A percentile compares a stretch with the other conserved stretches of the same genome.
phyloP scores from a whole-genome alignment of 2,888 invertebrate species.

The Alsophila aescularia region DNA sequence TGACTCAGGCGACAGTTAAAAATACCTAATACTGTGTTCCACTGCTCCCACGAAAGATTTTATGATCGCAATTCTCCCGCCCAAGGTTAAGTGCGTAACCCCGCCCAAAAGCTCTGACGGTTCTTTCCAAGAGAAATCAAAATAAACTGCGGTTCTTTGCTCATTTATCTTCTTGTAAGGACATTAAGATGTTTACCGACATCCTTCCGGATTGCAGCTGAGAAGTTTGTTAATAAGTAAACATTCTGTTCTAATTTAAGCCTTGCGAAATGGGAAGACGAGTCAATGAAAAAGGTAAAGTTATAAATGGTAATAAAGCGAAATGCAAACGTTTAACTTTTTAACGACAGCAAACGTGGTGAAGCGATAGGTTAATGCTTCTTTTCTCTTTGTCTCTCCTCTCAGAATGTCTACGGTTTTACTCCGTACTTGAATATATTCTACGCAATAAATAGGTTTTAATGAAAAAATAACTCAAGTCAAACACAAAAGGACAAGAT shows the following conservation, averaged over 20 bases:
- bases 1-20: not conserved
- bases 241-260: not conserved
- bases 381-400: too few relatives aligned
- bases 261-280: not conserved
- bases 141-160: conserved; percentile 15
- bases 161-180: conserved; percentile 15
- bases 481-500: too few relatives aligned
- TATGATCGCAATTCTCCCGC: conserved; percentile 26
- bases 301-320: too few relatives aligned
- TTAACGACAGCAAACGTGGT: too few relatives aligned
- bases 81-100: conserved; percentile 24
- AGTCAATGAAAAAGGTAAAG: too few relatives aligned
- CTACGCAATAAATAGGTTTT: too few relatives aligned
- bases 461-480: too few relatives aligned
- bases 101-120: conserved; percentile 14
- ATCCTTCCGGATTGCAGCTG: conserved; percentile 15
- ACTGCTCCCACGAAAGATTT: conserved; percentile 12
- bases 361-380: too few relatives aligned
- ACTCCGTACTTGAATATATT: too few relatives aligned
- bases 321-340: too few relatives aligned
- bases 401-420: too few relatives aligned
- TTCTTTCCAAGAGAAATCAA: conserved; percentile 22
- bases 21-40: not conserved
- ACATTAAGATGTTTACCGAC: conserved; percentile 23
- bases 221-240: not conserved